Base-by-base conservation (phyloP, 2,888 invertebrate genomes). In the Protodeltote pygarga region DNA sequence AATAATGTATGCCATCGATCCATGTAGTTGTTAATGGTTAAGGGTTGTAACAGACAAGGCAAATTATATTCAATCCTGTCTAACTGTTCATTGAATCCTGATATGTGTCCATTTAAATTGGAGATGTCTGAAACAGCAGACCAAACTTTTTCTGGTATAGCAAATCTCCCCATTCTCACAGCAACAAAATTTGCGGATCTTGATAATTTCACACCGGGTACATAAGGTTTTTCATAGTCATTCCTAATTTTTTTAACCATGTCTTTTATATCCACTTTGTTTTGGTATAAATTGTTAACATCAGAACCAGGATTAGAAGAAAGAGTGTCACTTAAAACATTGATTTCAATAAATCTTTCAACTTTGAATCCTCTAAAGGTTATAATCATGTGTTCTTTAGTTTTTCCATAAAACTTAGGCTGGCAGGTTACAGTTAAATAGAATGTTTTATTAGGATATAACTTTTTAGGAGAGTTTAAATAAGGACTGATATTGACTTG, bases 1-100 rank as follows among this genome's bases (percentile, higher is more conserved):
- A 98, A 73, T 31, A 98, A 88, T 3, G 93, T 89, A 66, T 96
- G 95, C 85, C 97, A 97, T 65, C 93, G 94, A 34, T 94, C 93
- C 49, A 88, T 90, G 69, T 97, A 97, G 63, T 94, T 95, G 4
- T 81, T 63, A 2, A 93, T 87, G 35, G 85, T 87, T 3, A 96
- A 67, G 82, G 81, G 34, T 88, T 86, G 49, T 39, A 74, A 69
- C 3, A 96, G 75, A 60, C 85, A 93, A 4, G 95, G 94, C 64
- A 94, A 90, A 20, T 83, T 69, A 0, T 75, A 69, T 62, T 89
- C 87, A 21, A 94, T 69, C 33, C 81, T 80, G 0, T 77, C 58
- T 16, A 92, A 64, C 57, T 89, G 83, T 39, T 85, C 85, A 8
- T 74, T 45, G 48, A 69, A 77, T 3, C 93, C 88, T 17, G 71